These are phyloP conservation scores for Folsomia candida DNA, from an alignment of 2,888 invertebrate species.

Conservation along the genomic window DNA sequence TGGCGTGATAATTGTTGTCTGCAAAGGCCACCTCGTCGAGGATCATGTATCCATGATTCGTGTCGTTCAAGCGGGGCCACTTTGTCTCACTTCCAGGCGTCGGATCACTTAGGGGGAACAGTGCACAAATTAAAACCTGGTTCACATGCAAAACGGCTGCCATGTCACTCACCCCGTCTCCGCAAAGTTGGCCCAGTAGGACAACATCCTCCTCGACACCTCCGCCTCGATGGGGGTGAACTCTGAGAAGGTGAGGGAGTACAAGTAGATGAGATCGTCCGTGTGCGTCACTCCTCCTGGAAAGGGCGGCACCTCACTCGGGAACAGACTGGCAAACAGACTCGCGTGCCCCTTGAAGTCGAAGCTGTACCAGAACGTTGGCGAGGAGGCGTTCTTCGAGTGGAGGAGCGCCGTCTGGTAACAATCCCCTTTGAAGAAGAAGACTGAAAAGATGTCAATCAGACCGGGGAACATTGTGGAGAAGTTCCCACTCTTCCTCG, in stretches of 20 bases:
- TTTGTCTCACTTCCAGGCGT: too few species aligned
- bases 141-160: too few species aligned
- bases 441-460: slow-evolving; percentile 58
- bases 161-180: too few species aligned
- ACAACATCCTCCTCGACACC: slow-evolving; percentile 57
- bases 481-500: slow-evolving; percentile 55
- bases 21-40: neutral
- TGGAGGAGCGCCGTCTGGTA: slow-evolving; percentile 54
- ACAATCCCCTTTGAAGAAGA: slow-evolving; percentile 57
- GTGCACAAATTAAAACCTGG: too few species aligned
- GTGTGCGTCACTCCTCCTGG: slow-evolving; percentile 58
- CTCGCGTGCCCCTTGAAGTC: slow-evolving; percentile 56
- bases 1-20: neutral
- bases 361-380: slow-evolving; percentile 58
- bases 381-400: slow-evolving; percentile 51
- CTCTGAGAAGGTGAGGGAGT: slow-evolving; percentile 51
- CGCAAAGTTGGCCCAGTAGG: slow-evolving; percentile 56
- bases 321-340: slow-evolving; percentile 51
- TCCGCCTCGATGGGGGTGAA: slow-evolving; percentile 50
- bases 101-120: too few species aligned
- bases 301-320: slow-evolving; percentile 27
- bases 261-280: slow-evolving; percentile 63
- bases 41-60: neutral
- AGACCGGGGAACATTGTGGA: slow-evolving; percentile 56
- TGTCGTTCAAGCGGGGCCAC: neutral